Conservation (phyloP, 2,888 invertebrate genomes). For the Drosophila histrio region DNA sequence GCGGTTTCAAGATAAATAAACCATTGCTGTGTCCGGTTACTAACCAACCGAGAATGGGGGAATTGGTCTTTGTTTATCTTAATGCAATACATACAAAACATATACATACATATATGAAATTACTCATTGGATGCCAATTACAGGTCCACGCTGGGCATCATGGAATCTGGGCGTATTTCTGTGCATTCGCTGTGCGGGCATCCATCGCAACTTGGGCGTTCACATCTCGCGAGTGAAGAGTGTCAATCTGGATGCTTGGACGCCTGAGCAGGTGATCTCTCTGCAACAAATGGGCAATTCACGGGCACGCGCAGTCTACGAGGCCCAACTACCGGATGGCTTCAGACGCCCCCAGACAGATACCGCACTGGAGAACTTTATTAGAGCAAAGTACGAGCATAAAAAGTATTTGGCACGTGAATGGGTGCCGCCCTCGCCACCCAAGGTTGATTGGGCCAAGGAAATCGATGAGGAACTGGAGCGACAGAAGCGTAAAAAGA, state of each 20-base stretch:
- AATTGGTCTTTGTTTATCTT: constrained; percentile 3
- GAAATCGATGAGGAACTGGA: constrained; percentile 95
- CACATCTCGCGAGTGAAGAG: constrained; percentile 99
- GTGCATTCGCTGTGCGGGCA: constrained; percentile 99
- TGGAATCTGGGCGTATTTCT: constrained; percentile 99
- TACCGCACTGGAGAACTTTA: constrained; percentile 96
- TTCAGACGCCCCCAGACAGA: constrained; percentile 98
- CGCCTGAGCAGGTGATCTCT: constrained; percentile 97
- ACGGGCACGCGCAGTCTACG: constrained; percentile 97
- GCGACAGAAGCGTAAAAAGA: constrained; percentile 92
- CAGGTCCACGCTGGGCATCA: constrained; percentile 99
- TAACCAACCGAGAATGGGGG: not conserved
- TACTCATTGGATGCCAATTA: constrained; percentile 6
- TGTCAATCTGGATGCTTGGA: constrained; percentile 99
- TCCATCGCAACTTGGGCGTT: constrained; percentile 98
- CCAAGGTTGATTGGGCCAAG: constrained; percentile 94
- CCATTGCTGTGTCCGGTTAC: constrained; percentile 4
- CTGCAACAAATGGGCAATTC: constrained; percentile 99
- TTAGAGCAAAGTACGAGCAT: constrained; percentile 98
- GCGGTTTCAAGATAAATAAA: constrained; percentile 20
- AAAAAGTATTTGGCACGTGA: constrained; percentile 99
- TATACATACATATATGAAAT: not conserved
- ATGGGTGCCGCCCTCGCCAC: constrained; percentile 95
- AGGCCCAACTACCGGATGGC: constrained; percentile 97
- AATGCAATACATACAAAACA: not conserved